Conservation (phyloP, 1,140 invertebrate species). For the Drosophila lacteicornis region DNA sequence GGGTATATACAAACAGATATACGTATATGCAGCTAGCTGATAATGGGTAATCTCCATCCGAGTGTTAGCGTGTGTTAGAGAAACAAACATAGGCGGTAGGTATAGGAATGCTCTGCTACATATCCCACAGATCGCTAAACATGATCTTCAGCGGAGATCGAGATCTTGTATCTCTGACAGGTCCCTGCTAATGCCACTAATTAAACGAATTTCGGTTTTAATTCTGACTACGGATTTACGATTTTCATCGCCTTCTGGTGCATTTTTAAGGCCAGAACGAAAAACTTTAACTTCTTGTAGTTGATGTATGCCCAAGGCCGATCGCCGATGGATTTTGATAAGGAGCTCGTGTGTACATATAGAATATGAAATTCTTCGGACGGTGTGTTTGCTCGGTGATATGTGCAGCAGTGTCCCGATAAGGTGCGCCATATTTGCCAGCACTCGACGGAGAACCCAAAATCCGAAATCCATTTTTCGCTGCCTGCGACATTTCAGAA, state of each 20-base stretch:
- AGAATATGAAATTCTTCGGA: conserved; percentile 7
- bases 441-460: conserved; percentile 21
- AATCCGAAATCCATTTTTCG: conserved; percentile 66
- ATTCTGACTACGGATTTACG: neutral
- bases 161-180: conserved; percentile 28
- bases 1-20: conserved; percentile 30
- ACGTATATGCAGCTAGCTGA: conserved; percentile 42
- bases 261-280: conserved; percentile 1
- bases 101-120: conserved; percentile 1
- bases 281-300: conserved; percentile 10
- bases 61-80: conserved; percentile 49
- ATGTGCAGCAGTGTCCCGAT: conserved; percentile 41
- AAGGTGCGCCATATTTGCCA: conserved; percentile 43
- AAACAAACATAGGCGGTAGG: conserved; percentile 50
- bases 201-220: conserved; percentile 15
- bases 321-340: conserved; percentile 41
- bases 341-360: conserved; percentile 17
- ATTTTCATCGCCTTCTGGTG: conserved; percentile 2
- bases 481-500: conserved; percentile 64
- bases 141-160: conserved; percentile 13
- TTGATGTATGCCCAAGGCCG: conserved; percentile 30
- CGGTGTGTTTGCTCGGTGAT: conserved; percentile 35
- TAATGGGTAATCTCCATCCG: conserved; percentile 58
- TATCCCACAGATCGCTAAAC: conserved; percentile 15
- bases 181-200: conserved; percentile 43